Percentiles rank a stretch among this genome's conserved stretches.
phyloP scores from a whole-genome alignment of 2,797 vertebrate species.

The Coreius guichenoti region DNA sequence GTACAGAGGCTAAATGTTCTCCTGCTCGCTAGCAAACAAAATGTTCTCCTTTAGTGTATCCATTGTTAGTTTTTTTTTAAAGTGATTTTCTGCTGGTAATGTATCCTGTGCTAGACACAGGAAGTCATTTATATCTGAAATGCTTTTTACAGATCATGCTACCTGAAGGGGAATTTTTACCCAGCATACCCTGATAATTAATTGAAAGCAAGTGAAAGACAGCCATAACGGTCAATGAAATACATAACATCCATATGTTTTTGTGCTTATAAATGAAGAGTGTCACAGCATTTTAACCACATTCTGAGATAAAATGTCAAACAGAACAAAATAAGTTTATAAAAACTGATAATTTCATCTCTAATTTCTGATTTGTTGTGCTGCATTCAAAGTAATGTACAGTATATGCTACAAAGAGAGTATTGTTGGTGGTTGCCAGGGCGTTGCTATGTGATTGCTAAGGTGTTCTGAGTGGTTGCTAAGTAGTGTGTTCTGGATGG shows the following conservation, averaged over 20 bases:
- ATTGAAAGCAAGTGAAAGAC: neutral
- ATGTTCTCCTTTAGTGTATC: conserved; percentile 25
- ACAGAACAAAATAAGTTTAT: neutral
- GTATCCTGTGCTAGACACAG: neutral
- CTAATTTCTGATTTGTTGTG: neutral
- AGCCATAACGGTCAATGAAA: neutral
- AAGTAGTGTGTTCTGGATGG: too few species aligned
- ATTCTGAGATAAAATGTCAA: neutral
- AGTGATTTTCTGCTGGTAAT: conserved; percentile 12
- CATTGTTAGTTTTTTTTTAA: neutral
- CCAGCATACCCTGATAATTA: neutral
- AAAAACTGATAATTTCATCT: neutral
- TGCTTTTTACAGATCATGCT: conserved; percentile 6
- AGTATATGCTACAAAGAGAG: neutral
- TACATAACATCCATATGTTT: neutral
- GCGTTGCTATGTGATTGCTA: too few species aligned
- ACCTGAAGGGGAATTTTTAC: neutral
- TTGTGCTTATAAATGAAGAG: neutral
- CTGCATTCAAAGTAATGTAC: neutral
- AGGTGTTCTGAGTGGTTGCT: too few species aligned
- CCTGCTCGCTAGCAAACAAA: conserved; percentile 42
- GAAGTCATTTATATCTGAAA: neutral
- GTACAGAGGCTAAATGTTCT: conserved; percentile 54
- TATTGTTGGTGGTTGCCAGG: neutral
- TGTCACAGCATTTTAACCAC: neutral